Percentiles rank a stretch among this genome's conserved stretches.
phyloP scores from a whole-genome alignment of 1,140 invertebrate species.

The Sycophaga agraensis region DNA sequence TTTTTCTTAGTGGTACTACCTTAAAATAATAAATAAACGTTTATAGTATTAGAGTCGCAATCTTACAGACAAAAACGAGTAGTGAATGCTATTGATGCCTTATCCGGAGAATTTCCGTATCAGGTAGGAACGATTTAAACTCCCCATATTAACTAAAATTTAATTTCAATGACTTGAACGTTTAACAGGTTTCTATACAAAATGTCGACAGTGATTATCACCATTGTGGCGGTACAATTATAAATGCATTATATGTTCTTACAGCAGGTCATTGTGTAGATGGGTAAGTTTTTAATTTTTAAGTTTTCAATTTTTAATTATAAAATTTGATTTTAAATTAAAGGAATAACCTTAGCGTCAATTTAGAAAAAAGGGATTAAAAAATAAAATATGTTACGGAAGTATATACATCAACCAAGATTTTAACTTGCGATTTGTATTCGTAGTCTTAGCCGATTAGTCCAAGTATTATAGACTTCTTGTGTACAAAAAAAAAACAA shows the following conservation, averaged over 20 bases:
- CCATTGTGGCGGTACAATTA: conserved; percentile 58
- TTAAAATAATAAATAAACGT: too few relatives aligned
- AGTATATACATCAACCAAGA: background rate
- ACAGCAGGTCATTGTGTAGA: conserved; percentile 58
- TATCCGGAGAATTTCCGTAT: conserved; percentile 37
- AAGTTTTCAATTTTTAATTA: too few relatives aligned
- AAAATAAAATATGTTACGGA: background rate
- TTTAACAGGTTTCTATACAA: conserved; percentile 39
- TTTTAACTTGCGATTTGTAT: too few relatives aligned
- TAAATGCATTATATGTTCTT: conserved; percentile 52
- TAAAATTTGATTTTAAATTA: conserved; percentile 1
- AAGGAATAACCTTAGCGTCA: background rate
- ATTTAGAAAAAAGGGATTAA: background rate
- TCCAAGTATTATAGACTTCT: too few relatives aligned
- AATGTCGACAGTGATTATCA: background rate
- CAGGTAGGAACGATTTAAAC: conserved; percentile 32
- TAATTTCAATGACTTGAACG: too few relatives aligned
- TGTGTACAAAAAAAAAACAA: too few relatives aligned
- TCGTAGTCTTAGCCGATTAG: too few relatives aligned
- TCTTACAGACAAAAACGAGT: conserved; percentile 27
- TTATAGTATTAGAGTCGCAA: too few relatives aligned
- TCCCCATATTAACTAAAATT: background rate
- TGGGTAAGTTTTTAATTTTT: conserved; percentile 20
- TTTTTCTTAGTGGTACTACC: too few relatives aligned
- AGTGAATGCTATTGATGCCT: conserved; percentile 36